Evolutionary conservation across 2,113 vertebrate genomes (phyloP).

Genomic region (Aviceda subcristata): DNA sequence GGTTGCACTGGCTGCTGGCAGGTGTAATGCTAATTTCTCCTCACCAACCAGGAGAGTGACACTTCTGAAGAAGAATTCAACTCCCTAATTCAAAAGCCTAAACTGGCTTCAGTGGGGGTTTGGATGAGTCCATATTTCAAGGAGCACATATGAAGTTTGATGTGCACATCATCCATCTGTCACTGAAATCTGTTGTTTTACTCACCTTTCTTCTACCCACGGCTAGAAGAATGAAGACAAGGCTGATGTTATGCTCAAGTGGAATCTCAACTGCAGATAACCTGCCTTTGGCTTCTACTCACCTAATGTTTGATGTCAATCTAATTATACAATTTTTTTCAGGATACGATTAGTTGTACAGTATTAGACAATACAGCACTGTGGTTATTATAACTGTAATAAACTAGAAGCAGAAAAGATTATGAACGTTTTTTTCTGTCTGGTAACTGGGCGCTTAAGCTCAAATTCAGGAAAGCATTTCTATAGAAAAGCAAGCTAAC

Average conservation of each 20-base stretch:
- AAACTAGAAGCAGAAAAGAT: background rate
- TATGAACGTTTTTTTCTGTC: background rate
- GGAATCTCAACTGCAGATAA: background rate
- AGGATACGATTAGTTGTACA: background rate
- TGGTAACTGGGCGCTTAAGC: background rate
- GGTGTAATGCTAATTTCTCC: background rate
- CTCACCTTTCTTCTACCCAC: background rate
- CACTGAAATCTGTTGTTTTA: background rate
- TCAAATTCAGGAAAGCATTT: background rate
- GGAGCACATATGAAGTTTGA: background rate
- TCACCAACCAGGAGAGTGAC: background rate
- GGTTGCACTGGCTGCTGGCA: background rate
- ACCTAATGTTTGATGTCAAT: background rate
- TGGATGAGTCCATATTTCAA: background rate
- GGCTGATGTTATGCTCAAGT: background rate
- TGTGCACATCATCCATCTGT: background rate
- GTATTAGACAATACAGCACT: background rate
- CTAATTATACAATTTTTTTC: background rate
- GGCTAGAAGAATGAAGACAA: background rate
- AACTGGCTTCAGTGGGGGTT: background rate
- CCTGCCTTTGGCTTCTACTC: background rate
- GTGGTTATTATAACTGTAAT: background rate
- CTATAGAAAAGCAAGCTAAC: background rate
- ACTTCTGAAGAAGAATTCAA: background rate
- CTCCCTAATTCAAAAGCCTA: background rate